Percentiles rank a stretch among this genome's conserved stretches.
These are phyloP conservation scores for Prunella fulvescens DNA, from an alignment of 2,113 vertebrate species.

Conservation along the genomic window DNA sequence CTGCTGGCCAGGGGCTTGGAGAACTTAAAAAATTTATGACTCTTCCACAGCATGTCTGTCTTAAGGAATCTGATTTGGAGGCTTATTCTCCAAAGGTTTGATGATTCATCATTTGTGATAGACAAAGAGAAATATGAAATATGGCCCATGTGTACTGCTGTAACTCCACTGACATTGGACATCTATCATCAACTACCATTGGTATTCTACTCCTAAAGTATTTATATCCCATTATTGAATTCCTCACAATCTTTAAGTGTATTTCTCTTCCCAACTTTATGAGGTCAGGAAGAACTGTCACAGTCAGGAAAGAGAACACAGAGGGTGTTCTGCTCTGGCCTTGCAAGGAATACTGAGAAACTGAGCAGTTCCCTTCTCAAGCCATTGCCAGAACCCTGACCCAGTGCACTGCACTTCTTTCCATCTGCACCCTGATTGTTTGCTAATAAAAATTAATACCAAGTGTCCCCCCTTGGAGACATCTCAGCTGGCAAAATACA, in stretches of 20 bases:
- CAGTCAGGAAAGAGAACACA: background rate
- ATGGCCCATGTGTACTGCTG: background rate
- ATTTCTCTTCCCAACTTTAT: background rate
- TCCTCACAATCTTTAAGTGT: background rate
- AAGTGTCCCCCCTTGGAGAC: background rate
- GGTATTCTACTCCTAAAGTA: background rate
- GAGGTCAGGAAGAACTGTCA: background rate
- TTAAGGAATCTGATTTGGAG: conserved; percentile 11
- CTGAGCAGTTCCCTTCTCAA: background rate
- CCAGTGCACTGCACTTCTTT: background rate
- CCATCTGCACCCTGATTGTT: background rate
- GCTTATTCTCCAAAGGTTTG: background rate
- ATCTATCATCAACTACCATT: background rate
- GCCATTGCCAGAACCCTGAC: background rate
- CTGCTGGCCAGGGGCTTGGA: background rate
- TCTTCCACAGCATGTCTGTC: background rate
- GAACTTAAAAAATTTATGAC: background rate
- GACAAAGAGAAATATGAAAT: background rate
- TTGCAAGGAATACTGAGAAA: background rate
- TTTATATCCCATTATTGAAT: background rate
- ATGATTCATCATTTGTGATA: background rate
- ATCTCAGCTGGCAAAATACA: background rate
- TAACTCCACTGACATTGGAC: background rate
- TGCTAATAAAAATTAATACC: background rate
- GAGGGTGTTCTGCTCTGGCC: background rate